These are phyloP conservation scores for Larimichthys polyactis DNA, from an alignment of 2,113 vertebrate species.

Conservation along the genomic window DNA sequence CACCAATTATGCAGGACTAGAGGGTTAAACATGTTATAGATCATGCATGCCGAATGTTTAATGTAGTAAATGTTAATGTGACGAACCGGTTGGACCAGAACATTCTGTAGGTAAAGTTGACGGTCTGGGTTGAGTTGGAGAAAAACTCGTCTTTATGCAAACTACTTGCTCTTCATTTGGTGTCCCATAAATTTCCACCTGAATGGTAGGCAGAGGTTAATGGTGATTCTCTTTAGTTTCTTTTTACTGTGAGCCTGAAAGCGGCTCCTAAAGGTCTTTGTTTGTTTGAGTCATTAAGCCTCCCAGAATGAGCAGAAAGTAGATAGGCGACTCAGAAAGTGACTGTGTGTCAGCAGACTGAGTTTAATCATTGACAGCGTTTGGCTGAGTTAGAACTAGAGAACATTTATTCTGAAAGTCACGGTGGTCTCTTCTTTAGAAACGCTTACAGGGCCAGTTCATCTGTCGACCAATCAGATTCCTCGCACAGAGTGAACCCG, in stretches of 20 bases:
- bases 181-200: slow-evolving; percentile 20
- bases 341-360: not conserved
- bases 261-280: slow-evolving; percentile 29
- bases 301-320: slow-evolving; percentile 22
- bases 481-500: not conserved
- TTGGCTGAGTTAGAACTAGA: slow-evolving; percentile 1
- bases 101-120: not conserved
- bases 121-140: not conserved
- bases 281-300: slow-evolving; percentile 42
- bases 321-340: slow-evolving; percentile 25
- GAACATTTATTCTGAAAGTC: slow-evolving; percentile 52
- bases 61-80: not conserved
- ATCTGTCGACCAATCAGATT: slow-evolving; percentile 35
- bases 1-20: too few species aligned
- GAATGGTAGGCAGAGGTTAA: slow-evolving; percentile 17
- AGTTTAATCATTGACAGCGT: slow-evolving; percentile 41
- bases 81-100: not conserved
- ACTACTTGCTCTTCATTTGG: not conserved
- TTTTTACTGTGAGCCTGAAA: slow-evolving; percentile 26
- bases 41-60: too few species aligned
- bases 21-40: too few species aligned
- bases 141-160: not conserved
- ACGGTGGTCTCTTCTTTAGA: slow-evolving; percentile 5
- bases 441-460: not conserved
- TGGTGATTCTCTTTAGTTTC: slow-evolving; percentile 27